phyloP scores from a whole-genome alignment of 2,888 invertebrate genomes.

The Galeruca laticollis region DNA sequence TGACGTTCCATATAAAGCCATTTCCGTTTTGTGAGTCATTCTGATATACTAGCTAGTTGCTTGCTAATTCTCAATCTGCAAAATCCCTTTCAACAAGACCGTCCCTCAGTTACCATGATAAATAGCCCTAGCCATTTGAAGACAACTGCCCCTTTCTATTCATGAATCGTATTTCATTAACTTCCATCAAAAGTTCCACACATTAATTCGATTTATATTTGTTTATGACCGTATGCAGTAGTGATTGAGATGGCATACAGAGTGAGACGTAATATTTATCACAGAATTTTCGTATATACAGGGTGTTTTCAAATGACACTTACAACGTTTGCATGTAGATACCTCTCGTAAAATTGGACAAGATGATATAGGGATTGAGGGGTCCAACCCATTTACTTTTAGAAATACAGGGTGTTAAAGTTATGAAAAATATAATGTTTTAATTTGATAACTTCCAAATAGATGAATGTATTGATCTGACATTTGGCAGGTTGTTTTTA shows the following conservation, averaged over 20 bases:
- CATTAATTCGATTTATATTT: constrained; percentile 29
- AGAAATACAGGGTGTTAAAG: too few species aligned
- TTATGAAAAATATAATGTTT: too few species aligned
- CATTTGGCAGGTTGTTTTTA: too few species aligned
- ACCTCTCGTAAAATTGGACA: too few species aligned
- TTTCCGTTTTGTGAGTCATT: constrained; percentile 41
- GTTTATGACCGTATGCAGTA: constrained; percentile 40
- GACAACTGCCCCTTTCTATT: constrained; percentile 47
- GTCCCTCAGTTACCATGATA: constrained; percentile 49
- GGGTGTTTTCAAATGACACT: too few species aligned
- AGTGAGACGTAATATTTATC: not conserved
- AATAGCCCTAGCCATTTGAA: constrained; percentile 44
- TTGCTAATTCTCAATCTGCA: constrained; percentile 36
- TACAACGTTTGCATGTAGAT: too few species aligned
- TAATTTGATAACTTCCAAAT: too few species aligned
- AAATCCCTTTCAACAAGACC: constrained; percentile 35
- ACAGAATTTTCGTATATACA: not conserved
- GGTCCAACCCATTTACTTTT: too few species aligned
- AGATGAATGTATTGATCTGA: too few species aligned
- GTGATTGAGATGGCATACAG: not conserved
- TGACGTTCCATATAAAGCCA: constrained; percentile 40
- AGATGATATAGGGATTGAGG: too few species aligned
- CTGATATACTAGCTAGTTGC: constrained; percentile 20
- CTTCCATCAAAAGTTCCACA: constrained; percentile 34
- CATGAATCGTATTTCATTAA: constrained; percentile 42